Evolutionary conservation across 92 coral and sea anemone species (phyloP), one percentile per base, ranked within the genome.

Genomic region (Porites lobata): DNA sequence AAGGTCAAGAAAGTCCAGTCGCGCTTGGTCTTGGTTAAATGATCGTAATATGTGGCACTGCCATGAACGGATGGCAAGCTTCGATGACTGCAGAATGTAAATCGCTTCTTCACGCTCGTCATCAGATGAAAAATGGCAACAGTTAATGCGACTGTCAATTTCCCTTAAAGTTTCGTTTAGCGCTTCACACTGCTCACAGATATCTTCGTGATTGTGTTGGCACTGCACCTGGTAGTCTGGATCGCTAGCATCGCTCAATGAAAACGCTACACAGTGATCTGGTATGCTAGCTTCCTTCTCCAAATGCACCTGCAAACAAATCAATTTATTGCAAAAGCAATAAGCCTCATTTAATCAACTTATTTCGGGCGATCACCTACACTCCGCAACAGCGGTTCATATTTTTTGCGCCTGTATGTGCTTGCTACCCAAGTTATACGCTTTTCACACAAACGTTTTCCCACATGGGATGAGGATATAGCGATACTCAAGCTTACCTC

Each of bases 31-130:
- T 29, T 83, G 92, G 14, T 82, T 38, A 14, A 56, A 15, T 1
- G 87, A 80, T 57, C 91, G 74, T 5, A 88, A 53, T 21, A 82
- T 65, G 62, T 88, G 92, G 57, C 79, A 29, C 65, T 84, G 76
- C 89, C 92, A 89, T 19, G 89, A 77, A 10, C 56, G 58, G 20
- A 89, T 83, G 84, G 94, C 92, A 63, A 72, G 75, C 71, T 65
- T 78, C 1, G 84, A 86, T 24, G 56, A 21, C 68, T 77, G 56
- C n/a, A 83, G 2, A n/a, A 77, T 32, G 50, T 51, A 91, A 2
- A 91, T 14, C 7, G 89, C 89, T 65, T 92, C 92, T 26, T 92
- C 92, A 38, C 50, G 62, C 50, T 88, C 90, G 38, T 83, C 92
- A n/a, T 67, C 47, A 29, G 54, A 32, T 22, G 52, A 71, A 71